These are phyloP conservation scores for Sebastes variabilis DNA, from an alignment of 2,797 vertebrate species.

Conservation along the genomic window DNA sequence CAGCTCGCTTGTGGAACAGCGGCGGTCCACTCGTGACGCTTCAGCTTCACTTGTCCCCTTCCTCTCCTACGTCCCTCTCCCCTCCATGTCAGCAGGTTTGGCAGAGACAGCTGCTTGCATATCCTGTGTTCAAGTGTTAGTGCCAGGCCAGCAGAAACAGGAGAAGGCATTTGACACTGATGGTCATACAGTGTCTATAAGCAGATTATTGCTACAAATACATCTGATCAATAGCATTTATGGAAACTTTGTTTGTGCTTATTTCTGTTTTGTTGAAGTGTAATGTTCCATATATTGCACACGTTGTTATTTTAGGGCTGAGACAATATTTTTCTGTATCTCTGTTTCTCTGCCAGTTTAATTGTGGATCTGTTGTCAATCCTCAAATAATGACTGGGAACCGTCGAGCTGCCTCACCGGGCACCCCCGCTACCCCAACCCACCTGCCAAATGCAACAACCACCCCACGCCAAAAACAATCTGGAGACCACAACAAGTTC, in stretches of 20 bases:
- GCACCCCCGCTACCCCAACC: conserved; percentile 9
- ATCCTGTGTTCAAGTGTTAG: conserved; percentile 70
- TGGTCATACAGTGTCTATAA: conserved; percentile 45
- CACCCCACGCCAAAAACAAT: conserved; percentile 23
- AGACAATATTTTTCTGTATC: conserved; percentile 1
- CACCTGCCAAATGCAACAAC: conserved; percentile 46
- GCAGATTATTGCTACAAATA: conserved; percentile 57
- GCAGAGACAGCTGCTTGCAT: conserved; percentile 63
- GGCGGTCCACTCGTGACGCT: conserved; percentile 50
- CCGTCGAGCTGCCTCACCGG: conserved; percentile 21
- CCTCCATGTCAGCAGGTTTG: conserved; percentile 74
- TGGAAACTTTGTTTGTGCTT: conserved; percentile 15
- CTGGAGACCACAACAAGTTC: conserved; percentile 70
- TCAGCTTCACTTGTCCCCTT: conserved; percentile 26
- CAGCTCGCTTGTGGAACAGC: conserved; percentile 44
- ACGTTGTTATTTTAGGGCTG: background rate
- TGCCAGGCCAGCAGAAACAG: conserved; percentile 79
- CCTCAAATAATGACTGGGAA: conserved; percentile 66
- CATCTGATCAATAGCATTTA: conserved; percentile 42
- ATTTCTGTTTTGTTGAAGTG: background rate
- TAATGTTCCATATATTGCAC: background rate
- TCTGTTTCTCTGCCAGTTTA: conserved; percentile 23
- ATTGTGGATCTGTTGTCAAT: conserved; percentile 10
- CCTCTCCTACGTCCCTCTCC: conserved; percentile 4
- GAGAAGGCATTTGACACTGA: conserved; percentile 69